phyloP scores from a whole-genome alignment of 2,113 vertebrate species.

The Leucosticte australis region DNA sequence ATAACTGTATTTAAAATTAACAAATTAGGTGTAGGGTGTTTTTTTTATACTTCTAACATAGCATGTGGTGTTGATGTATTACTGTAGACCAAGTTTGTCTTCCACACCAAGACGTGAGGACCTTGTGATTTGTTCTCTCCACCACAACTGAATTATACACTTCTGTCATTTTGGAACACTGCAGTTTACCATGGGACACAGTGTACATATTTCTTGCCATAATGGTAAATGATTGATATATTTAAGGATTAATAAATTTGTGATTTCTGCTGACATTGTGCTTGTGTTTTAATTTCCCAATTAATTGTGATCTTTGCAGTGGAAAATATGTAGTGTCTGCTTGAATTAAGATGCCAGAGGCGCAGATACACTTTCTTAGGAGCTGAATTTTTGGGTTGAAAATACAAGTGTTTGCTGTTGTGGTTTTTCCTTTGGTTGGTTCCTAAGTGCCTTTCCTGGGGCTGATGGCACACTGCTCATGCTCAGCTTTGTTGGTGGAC shows the following conservation, averaged over 20 bases:
- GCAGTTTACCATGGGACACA: conserved; percentile 80
- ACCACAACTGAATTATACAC: conserved; percentile 67
- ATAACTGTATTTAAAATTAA: conserved; percentile 76
- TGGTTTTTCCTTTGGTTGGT: background rate
- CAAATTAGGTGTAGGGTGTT: conserved; percentile 56
- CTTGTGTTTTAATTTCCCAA: conserved; percentile 50
- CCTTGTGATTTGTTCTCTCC: conserved; percentile 73
- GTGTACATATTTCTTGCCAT: conserved; percentile 84
- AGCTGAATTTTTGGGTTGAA: background rate
- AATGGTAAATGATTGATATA: conserved; percentile 84
- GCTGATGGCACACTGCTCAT: fast-evolving
- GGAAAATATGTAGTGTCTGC: background rate
- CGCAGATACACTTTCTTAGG: background rate
- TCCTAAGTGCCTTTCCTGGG: background rate
- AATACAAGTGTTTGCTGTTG: background rate
- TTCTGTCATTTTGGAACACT: conserved; percentile 78
- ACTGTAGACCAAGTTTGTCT: conserved; percentile 77
- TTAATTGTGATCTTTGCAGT: background rate
- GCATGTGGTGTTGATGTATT: conserved; percentile 79
- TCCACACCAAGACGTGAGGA: conserved; percentile 72
- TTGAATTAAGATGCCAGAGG: background rate
- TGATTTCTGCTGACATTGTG: conserved; percentile 83
- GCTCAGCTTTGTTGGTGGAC: background rate
- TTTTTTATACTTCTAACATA: conserved; percentile 73
- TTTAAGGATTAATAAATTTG: conserved; percentile 90